Evolutionary conservation across 2,888 invertebrate genomes (phyloP), one percentile per base, ranked within the genome.

Genomic region (Dastarcus helophoroides): DNA sequence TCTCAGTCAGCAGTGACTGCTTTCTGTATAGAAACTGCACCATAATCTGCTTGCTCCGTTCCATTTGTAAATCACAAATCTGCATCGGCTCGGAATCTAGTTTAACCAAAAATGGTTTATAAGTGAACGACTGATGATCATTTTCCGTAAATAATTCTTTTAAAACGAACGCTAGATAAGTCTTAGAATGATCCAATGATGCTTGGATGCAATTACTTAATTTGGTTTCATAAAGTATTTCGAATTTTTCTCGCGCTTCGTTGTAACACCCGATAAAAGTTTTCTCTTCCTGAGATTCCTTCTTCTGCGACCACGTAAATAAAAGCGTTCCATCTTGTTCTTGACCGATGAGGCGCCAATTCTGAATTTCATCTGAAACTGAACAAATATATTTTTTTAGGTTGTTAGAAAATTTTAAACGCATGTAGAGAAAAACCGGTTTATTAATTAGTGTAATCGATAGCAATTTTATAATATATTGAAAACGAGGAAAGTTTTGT

Each of bases 281-380:
- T 37, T 54, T 47, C 1, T 50, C 24, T 17, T 21, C 35, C 29
- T 34, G 29, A 37, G 14, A 42, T 40, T 35, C 35, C 30, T 39
- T 41, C 4, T 44, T 40, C 39, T 56, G 51, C 3, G 51, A 46
- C 82, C 84, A 85, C 14, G 78, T 73, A 16, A 83, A 66, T 14
- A 85, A 55, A 48, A 84, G 65, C 1, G 73, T 72, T 2, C 80
- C 80, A 56, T 83, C 77, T 56, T 77, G 77, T 53, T 86, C 85
- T 58, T 85, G 84, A 0, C 85, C 84, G 40, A 86, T 60, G 32
- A 85, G 64, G 34, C 82, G 74, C 82, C 84, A 84, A 65, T 84
- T 80, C 41, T 74, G 71, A 1, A 79, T 76, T 52, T 69, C 69
- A 40, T 69, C 76, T 76, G 56, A 19, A 62, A n/a, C n/a, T 17